These are phyloP conservation scores for Pristionchus mayeri DNA, from an alignment of 2,888 invertebrate species.

Conservation along the genomic window DNA sequence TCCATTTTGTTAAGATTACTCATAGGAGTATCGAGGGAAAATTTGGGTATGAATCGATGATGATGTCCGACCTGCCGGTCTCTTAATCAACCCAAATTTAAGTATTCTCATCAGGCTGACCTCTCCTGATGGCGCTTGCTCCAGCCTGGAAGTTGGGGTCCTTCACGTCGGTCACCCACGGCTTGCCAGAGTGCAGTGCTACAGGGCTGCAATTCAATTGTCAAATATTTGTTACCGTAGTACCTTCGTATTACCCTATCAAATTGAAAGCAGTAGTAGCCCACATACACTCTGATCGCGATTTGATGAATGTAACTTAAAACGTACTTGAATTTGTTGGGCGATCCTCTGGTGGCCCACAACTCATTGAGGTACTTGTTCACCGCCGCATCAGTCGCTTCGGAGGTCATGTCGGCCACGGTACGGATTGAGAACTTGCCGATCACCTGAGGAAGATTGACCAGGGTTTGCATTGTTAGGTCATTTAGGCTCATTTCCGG, in stretches of 20 bases:
- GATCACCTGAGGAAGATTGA: conserved; percentile 88
- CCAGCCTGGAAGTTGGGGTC: conserved; percentile 95
- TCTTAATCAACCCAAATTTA: too few relatives aligned
- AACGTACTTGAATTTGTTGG: conserved; percentile 87
- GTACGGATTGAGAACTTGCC: conserved; percentile 97
- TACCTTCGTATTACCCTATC: too few relatives aligned
- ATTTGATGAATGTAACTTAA: neutral
- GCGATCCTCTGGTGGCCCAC: conserved; percentile 84
- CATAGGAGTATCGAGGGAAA: neutral
- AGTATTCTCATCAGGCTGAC: too few relatives aligned
- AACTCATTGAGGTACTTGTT: conserved; percentile 84
- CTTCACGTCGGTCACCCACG: conserved; percentile 93
- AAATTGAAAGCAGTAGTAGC: too few relatives aligned
- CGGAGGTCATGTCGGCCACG: conserved; percentile 93
- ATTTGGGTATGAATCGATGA: too few relatives aligned
- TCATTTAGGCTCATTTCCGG: too few relatives aligned
- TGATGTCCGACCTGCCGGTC: too few relatives aligned
- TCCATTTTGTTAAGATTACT: neutral
- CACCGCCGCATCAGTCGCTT: conserved; percentile 85
- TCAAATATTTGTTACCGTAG: too few relatives aligned
- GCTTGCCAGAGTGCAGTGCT: conserved; percentile 85
- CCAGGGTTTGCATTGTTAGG: too few relatives aligned
- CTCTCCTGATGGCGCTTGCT: conserved; percentile 78
- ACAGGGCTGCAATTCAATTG: too few relatives aligned
- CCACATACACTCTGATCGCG: too few relatives aligned